Conservation (phyloP, 1,140 invertebrate species). For the Halotydeus destructor region DNA sequence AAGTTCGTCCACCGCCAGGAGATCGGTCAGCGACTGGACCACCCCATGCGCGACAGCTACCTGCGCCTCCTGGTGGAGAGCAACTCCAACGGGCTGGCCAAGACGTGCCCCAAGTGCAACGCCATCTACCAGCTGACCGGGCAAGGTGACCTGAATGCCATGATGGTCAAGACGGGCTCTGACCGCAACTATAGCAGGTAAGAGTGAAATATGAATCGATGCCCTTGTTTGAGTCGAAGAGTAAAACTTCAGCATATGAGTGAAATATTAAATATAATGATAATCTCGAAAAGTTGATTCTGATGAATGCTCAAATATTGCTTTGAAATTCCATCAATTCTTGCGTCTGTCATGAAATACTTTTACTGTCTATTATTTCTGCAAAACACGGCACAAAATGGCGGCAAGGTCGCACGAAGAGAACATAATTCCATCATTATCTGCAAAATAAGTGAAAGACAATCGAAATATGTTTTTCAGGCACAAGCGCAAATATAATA, state of each 20-base stretch:
- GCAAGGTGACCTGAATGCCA: conserved; percentile 9
- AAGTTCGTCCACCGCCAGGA: conserved; percentile 23
- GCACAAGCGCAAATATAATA: background rate
- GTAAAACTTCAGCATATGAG: background rate
- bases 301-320: conserved; percentile 3
- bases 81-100: conserved; percentile 23
- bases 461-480: background rate
- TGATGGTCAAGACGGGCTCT: conserved; percentile 15
- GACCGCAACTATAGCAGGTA: conserved; percentile 10
- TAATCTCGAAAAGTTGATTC: background rate
- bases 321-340: background rate
- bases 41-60: conserved; percentile 23
- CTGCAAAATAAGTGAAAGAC: background rate
- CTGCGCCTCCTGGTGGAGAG: conserved; percentile 23
- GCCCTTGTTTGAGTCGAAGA: background rate
- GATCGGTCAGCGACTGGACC: conserved; percentile 20
- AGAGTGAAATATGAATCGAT: background rate
- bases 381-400: background rate
- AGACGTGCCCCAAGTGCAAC: conserved; percentile 28
- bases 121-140: conserved; percentile 15
- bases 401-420: background rate
- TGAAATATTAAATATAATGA: background rate
- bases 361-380: background rate
- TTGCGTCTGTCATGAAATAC: background rate
- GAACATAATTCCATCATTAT: background rate